Base-by-base conservation (phyloP, 2,888 invertebrate species). In the Amphimallon solstitiale region DNA sequence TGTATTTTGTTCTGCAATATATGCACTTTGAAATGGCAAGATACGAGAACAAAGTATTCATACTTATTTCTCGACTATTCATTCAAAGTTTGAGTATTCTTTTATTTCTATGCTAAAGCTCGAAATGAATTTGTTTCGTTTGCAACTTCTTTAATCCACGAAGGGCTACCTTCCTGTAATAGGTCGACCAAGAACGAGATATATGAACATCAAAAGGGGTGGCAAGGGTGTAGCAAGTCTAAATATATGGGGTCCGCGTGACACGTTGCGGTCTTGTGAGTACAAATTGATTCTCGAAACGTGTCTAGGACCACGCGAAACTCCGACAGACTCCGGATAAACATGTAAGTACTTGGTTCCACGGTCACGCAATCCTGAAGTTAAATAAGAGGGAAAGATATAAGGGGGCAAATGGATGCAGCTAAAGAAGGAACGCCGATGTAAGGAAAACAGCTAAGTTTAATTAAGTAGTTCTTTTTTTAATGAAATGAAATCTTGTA, bases 281-380 rank as follows among this genome's bases (percentile, higher is more conserved):
- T 71, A 74, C 75, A 73, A 75, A 75, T 75, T 75, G 75, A 75
- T 75, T 75, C 73, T 48, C 67, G 73, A 70, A 70, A 73, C 73
- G 73, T 72, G 73, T 67, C 21, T 40, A 12, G 21, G 21, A 69
- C 66, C 59, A 64, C 49, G 35, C 60, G 21, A 21, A 23, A 56
- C 68, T 43, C 29, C 51, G 9, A 43, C 29, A 29, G 35, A 34
- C 35, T 34, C 14, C 56, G 15, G 37, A 74, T 75, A 74, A 73
- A 74, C 72, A 73, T 71, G 71, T 73, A 66, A 56, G 56, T 29
- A 29, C 68, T 67, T 66, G 70, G 68, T 68, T 69, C 59, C 46
- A 66, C 65, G 71, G 71, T 71, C 69, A 71, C 70, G 70, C 68
- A 52, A 60, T 45, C 43, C 7, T 12, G 59, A 19, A 52, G 17